Conservation (phyloP, 2,797 vertebrate species). For the Glyptemys insculpta region DNA sequence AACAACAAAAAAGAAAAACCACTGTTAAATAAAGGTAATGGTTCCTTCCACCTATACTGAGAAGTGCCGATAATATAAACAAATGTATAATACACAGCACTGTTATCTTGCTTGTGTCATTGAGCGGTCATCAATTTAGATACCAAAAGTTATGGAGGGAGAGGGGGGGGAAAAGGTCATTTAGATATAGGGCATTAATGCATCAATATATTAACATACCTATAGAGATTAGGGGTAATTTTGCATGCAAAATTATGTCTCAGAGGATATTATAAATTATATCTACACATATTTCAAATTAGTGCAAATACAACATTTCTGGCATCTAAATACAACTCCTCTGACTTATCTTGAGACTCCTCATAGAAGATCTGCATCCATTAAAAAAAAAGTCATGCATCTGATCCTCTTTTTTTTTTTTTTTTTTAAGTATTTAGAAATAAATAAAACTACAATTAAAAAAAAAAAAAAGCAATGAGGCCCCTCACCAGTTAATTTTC, state of each 20-base stretch:
- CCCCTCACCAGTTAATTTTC: constrained; percentile 90
- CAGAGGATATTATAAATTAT: constrained; percentile 83
- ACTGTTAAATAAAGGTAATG: constrained; percentile 99
- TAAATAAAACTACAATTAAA: constrained; percentile 82
- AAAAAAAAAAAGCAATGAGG: constrained; percentile 86
- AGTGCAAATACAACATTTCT: constrained; percentile 84
- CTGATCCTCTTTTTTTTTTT: constrained; percentile 78
- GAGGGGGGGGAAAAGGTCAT: constrained; percentile 79
- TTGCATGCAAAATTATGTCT: constrained; percentile 88
- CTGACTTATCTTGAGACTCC: constrained; percentile 83
- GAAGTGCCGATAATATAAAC: constrained; percentile 91
- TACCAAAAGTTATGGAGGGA: constrained; percentile 84
- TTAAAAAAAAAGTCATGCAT: constrained; percentile 86
- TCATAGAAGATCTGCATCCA: constrained; percentile 87
- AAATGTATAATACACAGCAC: constrained; percentile 88
- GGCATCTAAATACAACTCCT: constrained; percentile 82
- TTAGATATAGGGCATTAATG: constrained; percentile 84
- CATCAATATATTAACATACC: constrained; percentile 86
- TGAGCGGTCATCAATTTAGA: constrained; percentile 86
- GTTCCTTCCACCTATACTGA: constrained; percentile 93
- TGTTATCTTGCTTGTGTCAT: constrained; percentile 85
- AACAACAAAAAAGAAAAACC: constrained; percentile 99
- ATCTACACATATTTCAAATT: constrained; percentile 83
- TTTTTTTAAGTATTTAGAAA: constrained; percentile 80
- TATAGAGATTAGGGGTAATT: constrained; percentile 84